These are phyloP conservation scores for Ostrea denselamellosa DNA, from an alignment of 1,140 invertebrate genomes.

Conservation along the genomic window DNA sequence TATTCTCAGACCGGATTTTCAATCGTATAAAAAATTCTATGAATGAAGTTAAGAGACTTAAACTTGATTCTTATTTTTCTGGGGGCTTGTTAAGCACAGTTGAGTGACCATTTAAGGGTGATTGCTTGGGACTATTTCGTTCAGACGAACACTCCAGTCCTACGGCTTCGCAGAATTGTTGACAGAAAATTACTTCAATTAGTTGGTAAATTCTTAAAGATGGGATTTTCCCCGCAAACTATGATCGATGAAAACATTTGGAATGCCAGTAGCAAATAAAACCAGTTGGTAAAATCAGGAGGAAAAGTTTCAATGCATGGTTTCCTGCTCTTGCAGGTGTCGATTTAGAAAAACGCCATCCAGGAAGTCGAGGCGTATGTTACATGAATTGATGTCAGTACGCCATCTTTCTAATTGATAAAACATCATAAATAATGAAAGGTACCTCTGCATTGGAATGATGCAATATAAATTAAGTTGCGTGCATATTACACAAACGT, in stretches of 20 bases:
- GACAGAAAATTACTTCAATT: not conserved
- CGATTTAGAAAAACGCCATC: not conserved
- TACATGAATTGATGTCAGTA: not conserved
- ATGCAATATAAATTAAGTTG: not conserved
- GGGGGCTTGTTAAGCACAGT: not conserved
- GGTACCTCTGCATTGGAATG: not conserved
- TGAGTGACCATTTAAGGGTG: conserved; percentile 9
- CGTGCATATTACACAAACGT: not conserved
- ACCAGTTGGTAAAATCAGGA: not conserved
- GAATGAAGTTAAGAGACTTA: not conserved
- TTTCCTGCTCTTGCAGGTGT: not conserved
- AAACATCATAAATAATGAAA: conserved; percentile 6
- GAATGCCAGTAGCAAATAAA: not conserved
- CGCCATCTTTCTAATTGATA: not conserved
- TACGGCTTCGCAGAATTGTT: not conserved
- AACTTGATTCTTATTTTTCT: not conserved
- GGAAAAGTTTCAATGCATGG: not conserved
- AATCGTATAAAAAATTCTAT: not conserved
- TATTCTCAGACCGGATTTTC: not conserved
- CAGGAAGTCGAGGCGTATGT: not conserved
- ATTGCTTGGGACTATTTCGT: not conserved
- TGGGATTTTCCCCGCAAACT: not conserved
- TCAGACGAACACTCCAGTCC: not conserved
- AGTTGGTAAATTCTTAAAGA: not conserved
- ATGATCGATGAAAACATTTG: not conserved